Evolutionary conservation across 1,140 invertebrate species (phyloP), one percentile per base, ranked within the genome.

Genomic region (Bradysia coprophila): DNA sequence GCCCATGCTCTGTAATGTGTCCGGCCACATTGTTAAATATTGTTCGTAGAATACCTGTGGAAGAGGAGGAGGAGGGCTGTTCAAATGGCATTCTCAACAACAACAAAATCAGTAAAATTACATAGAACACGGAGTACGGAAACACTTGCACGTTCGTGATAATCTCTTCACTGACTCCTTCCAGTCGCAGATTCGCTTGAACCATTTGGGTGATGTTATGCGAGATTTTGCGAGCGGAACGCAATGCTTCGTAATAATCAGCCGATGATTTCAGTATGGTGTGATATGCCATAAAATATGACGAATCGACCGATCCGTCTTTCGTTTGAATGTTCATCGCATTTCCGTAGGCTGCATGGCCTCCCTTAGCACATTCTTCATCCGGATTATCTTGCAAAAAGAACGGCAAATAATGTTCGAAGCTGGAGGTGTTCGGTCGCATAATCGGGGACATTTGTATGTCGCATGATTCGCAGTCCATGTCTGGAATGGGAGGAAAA

Each of bases 31-130:
- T 4, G 89, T 95, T 44, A 97, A 65, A 63, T 98, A 99, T 66
- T 99, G 95, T 61, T 99, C 96, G 56, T 98, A 99, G 64, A 95
- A 99, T 10, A n/a, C n/a, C n/a, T n/a, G n/a, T n/a, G n/a, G n/a
- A n/a, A n/a, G n/a, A n/a, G n/a, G n/a, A n/a, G n/a, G n/a, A n/a
- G n/a, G n/a, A n/a, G n/a, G n/a, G n/a, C n/a, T n/a, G n/a, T n/a
- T n/a, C n/a, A n/a, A n/a, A n/a, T n/a, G n/a, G n/a, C n/a, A n/a
- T n/a, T n/a, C n/a, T n/a, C n/a, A n/a, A n/a, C n/a, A n/a, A n/a
- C n/a, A n/a, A n/a, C n/a, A n/a, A n/a, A n/a, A n/a, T n/a, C n/a
- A n/a, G n/a, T n/a, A n/a, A n/a, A n/a, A n/a, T n/a, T n/a, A 98
- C 93, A 57, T 99, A 98, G 63, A 97, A 97, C 19, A 97, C 76